Evolutionary conservation across 2,797 vertebrate species (phyloP), one percentile per base, ranked within the genome.

Genomic region (Pogonophryne albipinna): DNA sequence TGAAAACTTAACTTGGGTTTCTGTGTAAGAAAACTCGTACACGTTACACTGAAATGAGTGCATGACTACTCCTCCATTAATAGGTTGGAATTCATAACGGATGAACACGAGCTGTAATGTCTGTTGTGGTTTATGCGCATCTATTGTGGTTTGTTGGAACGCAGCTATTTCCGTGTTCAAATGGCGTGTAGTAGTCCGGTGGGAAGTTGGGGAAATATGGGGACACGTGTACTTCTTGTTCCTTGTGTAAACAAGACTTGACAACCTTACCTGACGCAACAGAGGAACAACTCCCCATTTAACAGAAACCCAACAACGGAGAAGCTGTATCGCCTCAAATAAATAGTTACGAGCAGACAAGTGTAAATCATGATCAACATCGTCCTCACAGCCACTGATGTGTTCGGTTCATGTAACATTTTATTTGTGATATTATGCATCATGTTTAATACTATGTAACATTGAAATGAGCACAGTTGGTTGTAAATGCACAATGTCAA

Each of bases 181-280:
- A 86, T 69, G 74, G 53, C 66, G 66, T 74, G 55, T 66, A 63
- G 63, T 67, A 59, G 80, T 87, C 88, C 84, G 56, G 51, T 77
- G 84, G 84, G 88, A 88, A 87, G 85, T 62, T 62, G 53, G 38
- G 64, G 59, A 78, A 90, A 82, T 83, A 58, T 53, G 49, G 83
- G 80, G 88, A 92, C 81, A 87, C 69, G 83, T 88, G 87, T 85
- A 86, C 75, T 67, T 65, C 82, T 84, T 87, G 85, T 84, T 80
- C 62, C 69, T 58, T 73, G 73, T 86, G 83, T 86, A 91, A 89
- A 91, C 83, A 85, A 85, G 66, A 69, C 71, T 75, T 80, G 69
- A 86, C 82, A 89, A 80, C 55, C 60, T 79, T 55, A 89, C 79
- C 79, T 85, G 80, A 82, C 42, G 63, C 79, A 82, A 68, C 55